These are phyloP conservation scores for Cerastis leucographa DNA, from an alignment of 2,888 invertebrate genomes.

Conservation along the genomic window DNA sequence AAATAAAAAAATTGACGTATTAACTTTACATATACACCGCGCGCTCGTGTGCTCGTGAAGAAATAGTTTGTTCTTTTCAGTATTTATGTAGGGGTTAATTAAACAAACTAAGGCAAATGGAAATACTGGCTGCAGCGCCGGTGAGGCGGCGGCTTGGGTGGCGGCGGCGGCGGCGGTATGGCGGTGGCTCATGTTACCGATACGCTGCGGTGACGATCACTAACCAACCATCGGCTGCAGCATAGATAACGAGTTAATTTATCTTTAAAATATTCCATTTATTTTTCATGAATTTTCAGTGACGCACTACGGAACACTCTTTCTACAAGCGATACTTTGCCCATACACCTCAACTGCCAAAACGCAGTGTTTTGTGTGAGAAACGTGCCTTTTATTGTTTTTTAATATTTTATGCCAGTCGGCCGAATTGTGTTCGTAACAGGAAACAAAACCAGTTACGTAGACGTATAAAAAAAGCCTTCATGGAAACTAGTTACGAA, in stretches of 20 bases:
- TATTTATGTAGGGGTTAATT: slow-evolving; percentile 1
- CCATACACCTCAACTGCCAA: neutral
- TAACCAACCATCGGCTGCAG: slow-evolving; percentile 9
- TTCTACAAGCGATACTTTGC: neutral
- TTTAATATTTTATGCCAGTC: neutral
- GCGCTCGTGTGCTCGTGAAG: neutral
- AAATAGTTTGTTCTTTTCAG: neutral
- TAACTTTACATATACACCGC: neutral
- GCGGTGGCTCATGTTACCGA: slow-evolving; percentile 4
- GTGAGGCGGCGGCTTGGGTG: neutral
- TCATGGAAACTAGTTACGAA: too few species aligned
- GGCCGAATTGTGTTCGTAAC: neutral
- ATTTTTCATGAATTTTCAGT: neutral
- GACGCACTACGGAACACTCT: neutral
- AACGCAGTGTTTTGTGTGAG: neutral
- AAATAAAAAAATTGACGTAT: neutral
- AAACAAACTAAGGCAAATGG: slow-evolving; percentile 7
- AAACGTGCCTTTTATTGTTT: neutral
- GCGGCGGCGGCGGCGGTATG: neutral
- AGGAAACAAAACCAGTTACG: neutral
- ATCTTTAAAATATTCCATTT: neutral
- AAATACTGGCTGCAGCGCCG: neutral
- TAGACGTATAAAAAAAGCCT: too few species aligned
- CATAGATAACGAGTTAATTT: neutral
- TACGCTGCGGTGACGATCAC: slow-evolving; percentile 10